Evolutionary conservation across 2,888 invertebrate genomes (phyloP), one percentile per base, ranked within the genome.

Genomic region (Julus scanicus): DNA sequence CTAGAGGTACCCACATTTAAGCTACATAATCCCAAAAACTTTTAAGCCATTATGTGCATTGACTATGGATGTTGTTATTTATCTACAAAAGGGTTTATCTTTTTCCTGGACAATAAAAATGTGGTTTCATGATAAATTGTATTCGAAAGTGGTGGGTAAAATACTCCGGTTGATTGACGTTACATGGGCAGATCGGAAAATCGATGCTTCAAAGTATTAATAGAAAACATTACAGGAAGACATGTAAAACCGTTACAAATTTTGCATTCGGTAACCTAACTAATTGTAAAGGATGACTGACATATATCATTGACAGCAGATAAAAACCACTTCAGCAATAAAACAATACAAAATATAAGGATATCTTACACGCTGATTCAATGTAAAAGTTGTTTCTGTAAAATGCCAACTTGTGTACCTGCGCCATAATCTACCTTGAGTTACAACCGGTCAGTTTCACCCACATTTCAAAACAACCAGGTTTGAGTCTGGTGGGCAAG

Each of bases 381-480:
- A 37, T 15, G 80, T 80, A 13, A 80, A 39, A 80, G 37, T 80
- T 80, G 37, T 80, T 80, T 80, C 37, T 37, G 80, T 37, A 80
- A 80, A 44, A 80, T 29, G 5, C 80, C 37, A 37, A 80, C 71
- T 20, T 20, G 11, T 20, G 11, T 20, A 71, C 71, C 71, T 11
- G 11, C 9, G 11, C 29, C 71, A 37, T 39, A 39, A 80, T 39
- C 37, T 39, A 80, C 80, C 80, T 80, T 80, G 37, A 80, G 80
- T 80, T 80, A 80, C 37, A 80, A 80, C 80, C 80, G 80, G 37
- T 37, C 80, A 80, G 80, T 80, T 80, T 80, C 80, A 80, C 80
- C 80, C 80, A 80, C 80, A 39, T 80, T 29, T 9, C 29, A 80
- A 80, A 37, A 15, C 5, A 80, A 37, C 80, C 37, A 39, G 80